These are phyloP conservation scores for Eilema griseolum DNA, from an alignment of 2,888 invertebrate species.

Conservation along the genomic window DNA sequence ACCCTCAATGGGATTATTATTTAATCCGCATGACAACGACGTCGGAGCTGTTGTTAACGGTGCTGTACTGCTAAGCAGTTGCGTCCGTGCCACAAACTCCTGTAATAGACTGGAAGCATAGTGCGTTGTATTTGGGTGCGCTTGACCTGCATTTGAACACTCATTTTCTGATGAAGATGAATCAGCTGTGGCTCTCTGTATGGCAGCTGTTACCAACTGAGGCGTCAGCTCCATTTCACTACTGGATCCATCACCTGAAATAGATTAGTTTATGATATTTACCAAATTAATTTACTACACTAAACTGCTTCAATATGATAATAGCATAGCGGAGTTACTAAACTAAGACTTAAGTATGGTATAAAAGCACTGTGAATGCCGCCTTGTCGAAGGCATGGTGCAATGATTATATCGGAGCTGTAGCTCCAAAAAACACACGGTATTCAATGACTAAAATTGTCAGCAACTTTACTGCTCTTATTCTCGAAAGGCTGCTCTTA, in stretches of 20 bases:
- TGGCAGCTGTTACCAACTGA: conserved; percentile 91
- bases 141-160: conserved; percentile 83
- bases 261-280: conserved; percentile 26
- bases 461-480: no score
- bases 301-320: background rate
- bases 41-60: conserved; percentile 67
- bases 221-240: conserved; percentile 92
- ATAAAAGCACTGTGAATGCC: no score
- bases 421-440: no score
- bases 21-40: conserved; percentile 64
- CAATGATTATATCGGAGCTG: no score
- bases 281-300: background rate
- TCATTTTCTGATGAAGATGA: conserved; percentile 92
- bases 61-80: conserved; percentile 87
- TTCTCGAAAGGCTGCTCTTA: no score
- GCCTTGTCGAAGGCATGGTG: no score
- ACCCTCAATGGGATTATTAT: conserved; percentile 67
- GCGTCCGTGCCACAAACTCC: conserved; percentile 93
- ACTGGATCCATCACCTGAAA: conserved; percentile 88
- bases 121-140: conserved; percentile 86
- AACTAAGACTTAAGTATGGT: no score
- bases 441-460: no score
- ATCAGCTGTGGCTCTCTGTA: conserved; percentile 89
- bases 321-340: background rate
- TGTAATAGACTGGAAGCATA: conserved; percentile 92